These are phyloP conservation scores for Nerophis ophidion DNA, from an alignment of 2,113 vertebrate species.

Conservation along the genomic window DNA sequence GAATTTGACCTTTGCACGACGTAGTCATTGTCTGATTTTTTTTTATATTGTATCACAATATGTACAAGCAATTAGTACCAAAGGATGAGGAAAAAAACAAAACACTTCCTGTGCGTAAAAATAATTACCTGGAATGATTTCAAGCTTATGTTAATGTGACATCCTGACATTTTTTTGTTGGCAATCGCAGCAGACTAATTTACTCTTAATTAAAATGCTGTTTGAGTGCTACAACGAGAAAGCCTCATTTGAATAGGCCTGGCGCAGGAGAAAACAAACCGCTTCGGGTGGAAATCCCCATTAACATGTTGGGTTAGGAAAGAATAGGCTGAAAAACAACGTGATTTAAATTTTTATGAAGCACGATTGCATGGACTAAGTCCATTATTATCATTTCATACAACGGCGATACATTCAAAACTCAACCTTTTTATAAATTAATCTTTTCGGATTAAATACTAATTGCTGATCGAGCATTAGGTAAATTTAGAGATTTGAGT, in stretches of 20 bases:
- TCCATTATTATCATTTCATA: background rate
- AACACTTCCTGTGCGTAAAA: background rate
- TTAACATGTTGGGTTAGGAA: constrained; percentile 20
- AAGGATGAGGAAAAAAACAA: background rate
- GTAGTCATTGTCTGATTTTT: background rate
- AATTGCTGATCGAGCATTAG: too few relatives aligned
- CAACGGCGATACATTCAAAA: too few relatives aligned
- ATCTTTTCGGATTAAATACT: too few relatives aligned
- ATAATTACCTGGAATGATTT: constrained; percentile 4
- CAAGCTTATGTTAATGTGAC: background rate
- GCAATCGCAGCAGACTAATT: constrained; percentile 1
- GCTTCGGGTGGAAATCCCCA: background rate
- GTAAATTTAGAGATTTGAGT: too few relatives aligned
- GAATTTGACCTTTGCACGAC: constrained; percentile 1
- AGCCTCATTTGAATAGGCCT: background rate
- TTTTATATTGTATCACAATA: background rate
- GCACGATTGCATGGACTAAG: background rate
- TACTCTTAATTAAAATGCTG: constrained; percentile 7
- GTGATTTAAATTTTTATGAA: background rate
- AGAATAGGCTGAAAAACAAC: constrained; percentile 5
- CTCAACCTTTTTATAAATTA: too few relatives aligned
- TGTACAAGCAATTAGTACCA: background rate
- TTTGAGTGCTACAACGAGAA: constrained; percentile 3
- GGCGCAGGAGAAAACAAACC: constrained; percentile 9
- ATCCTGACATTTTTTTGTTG: background rate